These are phyloP conservation scores for Decapterus maruadsi DNA, from an alignment of 2,797 vertebrate species.

Conservation along the genomic window DNA sequence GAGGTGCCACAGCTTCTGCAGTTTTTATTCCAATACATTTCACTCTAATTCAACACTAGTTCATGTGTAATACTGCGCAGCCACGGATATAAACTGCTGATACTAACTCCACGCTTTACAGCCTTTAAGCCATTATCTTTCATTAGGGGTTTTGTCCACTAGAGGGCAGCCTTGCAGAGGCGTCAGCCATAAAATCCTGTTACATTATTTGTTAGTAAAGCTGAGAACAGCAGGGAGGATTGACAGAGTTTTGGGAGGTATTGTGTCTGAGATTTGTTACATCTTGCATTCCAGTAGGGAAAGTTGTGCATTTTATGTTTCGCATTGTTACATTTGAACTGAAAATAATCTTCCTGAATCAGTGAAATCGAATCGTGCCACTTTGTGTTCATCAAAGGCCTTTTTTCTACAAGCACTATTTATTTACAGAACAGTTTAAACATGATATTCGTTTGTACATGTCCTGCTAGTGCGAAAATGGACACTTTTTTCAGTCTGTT, in stretches of 20 bases:
- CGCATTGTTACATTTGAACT: background rate
- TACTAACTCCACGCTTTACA: background rate
- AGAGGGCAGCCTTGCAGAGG: conserved; percentile 69
- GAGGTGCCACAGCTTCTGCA: conserved; percentile 8
- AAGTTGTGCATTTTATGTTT: conserved; percentile 36
- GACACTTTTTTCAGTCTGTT: background rate
- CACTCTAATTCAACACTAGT: conserved; percentile 43
- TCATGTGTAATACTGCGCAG: conserved; percentile 4
- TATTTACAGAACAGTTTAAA: conserved; percentile 53
- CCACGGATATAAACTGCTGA: conserved; percentile 9
- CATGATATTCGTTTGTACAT: background rate
- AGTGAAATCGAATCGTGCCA: background rate
- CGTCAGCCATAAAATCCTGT: conserved; percentile 1
- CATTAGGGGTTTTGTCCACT: conserved; percentile 47
- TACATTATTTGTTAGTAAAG: conserved; percentile 16
- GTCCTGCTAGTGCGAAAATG: conserved; percentile 13
- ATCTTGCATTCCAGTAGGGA: background rate
- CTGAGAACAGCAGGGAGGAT: conserved; percentile 5
- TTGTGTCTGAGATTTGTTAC: conserved; percentile 3
- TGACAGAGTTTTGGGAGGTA: conserved; percentile 40
- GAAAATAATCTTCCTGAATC: conserved; percentile 13
- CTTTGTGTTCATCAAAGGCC: background rate
- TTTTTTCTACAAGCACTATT: conserved; percentile 45
- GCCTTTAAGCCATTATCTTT: conserved; percentile 7
- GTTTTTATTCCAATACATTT: conserved; percentile 20